Evolutionary conservation across 2,113 vertebrate species (phyloP).

Genomic region (Empidonax traillii): DNA sequence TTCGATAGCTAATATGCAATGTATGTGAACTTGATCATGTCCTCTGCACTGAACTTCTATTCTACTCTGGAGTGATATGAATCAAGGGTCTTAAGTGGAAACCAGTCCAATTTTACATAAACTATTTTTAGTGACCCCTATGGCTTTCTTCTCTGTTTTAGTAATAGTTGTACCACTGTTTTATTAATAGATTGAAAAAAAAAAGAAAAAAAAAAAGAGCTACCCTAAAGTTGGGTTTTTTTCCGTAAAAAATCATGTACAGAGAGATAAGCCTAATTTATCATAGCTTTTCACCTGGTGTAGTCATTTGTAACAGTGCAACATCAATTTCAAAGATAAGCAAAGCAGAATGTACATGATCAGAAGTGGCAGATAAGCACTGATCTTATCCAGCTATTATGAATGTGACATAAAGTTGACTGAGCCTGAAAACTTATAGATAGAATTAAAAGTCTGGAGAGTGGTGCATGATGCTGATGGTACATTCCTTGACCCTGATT

Average conservation of each 20-base stretch:
- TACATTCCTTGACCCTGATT: background rate
- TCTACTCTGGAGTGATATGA: background rate
- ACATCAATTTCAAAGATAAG: background rate
- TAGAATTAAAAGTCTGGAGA: background rate
- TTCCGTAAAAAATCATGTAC: fast-evolving
- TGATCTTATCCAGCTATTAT: background rate
- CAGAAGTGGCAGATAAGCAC: background rate
- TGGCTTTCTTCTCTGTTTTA: background rate
- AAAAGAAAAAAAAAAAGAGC: background rate
- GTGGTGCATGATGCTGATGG: background rate
- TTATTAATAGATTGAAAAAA: background rate
- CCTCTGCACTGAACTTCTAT: background rate
- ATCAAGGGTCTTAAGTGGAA: background rate
- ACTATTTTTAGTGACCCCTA: background rate
- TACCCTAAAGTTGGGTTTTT: background rate
- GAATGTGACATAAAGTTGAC: background rate
- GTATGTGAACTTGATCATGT: background rate
- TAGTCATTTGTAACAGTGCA: background rate
- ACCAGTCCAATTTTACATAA: background rate
- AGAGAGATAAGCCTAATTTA: background rate
- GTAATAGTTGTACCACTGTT: background rate
- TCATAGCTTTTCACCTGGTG: background rate
- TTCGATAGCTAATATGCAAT: background rate
- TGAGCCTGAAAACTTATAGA: background rate
- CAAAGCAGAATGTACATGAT: background rate